phyloP scores from a whole-genome alignment of 2,888 invertebrate species.

The Plebejus anna region DNA sequence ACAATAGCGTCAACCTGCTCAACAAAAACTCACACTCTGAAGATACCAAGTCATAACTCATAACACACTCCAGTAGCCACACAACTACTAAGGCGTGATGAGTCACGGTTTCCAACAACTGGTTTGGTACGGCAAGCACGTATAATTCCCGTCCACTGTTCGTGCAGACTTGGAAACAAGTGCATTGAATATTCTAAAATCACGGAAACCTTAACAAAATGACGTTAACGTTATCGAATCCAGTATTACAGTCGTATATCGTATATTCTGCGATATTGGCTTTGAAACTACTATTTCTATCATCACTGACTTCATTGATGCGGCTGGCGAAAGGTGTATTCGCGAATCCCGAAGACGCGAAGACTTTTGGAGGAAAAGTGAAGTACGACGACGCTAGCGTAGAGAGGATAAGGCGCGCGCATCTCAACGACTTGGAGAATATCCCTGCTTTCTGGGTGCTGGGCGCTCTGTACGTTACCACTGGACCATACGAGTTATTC shows the following conservation, averaged over 20 bases:
- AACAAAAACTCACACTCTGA: not conserved
- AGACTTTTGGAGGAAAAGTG: constrained; percentile 50
- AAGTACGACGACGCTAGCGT: constrained; percentile 59
- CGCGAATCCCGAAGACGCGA: constrained; percentile 62
- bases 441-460: constrained; percentile 83
- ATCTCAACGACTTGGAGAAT: constrained; percentile 86
- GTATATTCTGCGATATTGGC: constrained; percentile 60
- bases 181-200: not conserved
- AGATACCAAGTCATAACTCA: not conserved
- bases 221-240: not conserved
- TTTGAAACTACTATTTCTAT: constrained; percentile 53
- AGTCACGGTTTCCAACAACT: not conserved
- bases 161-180: not conserved
- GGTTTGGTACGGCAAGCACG: not conserved
- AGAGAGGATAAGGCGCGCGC: constrained; percentile 76
- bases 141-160: not conserved
- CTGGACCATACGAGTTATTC: constrained; percentile 56
- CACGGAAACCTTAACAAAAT: not conserved
- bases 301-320: constrained; percentile 49
- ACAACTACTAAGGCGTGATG: not conserved
- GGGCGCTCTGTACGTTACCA: constrained; percentile 76
- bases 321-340: constrained; percentile 52
- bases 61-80: not conserved
- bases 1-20: not conserved
- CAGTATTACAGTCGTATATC: constrained; percentile 36